Percentiles rank a stretch among this genome's conserved stretches.
These are phyloP conservation scores for Amblyopsis hoosieri DNA, from an alignment of 2,797 vertebrate genomes.

Conservation along the genomic window DNA sequence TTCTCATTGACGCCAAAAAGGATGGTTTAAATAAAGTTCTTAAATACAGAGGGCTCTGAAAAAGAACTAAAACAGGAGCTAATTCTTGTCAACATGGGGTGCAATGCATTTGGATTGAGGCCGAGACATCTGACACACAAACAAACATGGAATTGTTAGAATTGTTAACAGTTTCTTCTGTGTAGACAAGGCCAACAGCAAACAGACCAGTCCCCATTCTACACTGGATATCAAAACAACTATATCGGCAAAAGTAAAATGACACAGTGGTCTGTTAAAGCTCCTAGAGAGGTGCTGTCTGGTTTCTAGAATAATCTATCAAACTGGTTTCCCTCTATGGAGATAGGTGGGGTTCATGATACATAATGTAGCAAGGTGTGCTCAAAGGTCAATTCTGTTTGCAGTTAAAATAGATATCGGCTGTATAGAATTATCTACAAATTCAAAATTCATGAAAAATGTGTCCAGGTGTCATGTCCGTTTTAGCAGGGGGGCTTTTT, in stretches of 20 bases:
- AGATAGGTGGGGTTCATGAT: constrained; percentile 23
- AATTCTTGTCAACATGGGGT: constrained; percentile 20
- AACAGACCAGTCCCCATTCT: constrained; percentile 32
- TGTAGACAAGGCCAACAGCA: constrained; percentile 31
- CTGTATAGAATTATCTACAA: not conserved
- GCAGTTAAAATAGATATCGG: not conserved
- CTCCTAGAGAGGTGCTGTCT: constrained; percentile 67
- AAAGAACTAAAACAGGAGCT: not conserved
- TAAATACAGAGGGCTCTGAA: not conserved
- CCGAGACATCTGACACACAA: constrained; percentile 33
- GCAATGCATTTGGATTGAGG: constrained; percentile 23
- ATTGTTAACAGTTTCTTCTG: constrained; percentile 46
- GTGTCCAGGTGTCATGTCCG: not conserved
- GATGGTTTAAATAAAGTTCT: constrained; percentile 4
- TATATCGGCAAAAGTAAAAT: constrained; percentile 71
- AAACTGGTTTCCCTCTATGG: constrained; percentile 50
- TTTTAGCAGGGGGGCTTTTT: too few species aligned
- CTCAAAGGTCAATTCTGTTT: not conserved
- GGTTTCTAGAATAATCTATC: constrained; percentile 60
- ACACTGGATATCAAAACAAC: constrained; percentile 61
- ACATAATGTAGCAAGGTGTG: constrained; percentile 2
- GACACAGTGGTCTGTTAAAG: constrained; percentile 65
- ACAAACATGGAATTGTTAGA: constrained; percentile 42
- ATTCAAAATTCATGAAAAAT: not conserved
- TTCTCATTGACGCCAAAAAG: constrained; percentile 1